Evolutionary conservation across 1,140 invertebrate species (phyloP).

Genomic region (Zelostemma sp.): DNA sequence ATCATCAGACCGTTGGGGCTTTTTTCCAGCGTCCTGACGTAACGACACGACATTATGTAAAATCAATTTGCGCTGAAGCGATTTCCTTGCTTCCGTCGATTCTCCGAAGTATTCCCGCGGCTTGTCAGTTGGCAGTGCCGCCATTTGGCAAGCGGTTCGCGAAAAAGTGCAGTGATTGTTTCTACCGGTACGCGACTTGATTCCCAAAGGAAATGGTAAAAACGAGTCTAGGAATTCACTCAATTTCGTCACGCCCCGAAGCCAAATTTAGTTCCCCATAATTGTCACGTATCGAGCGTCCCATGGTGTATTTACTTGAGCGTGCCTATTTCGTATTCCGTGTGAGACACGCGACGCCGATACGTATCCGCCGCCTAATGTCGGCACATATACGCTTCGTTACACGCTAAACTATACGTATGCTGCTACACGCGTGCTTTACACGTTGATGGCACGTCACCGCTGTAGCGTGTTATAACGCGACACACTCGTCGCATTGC

Average conservation of each 20-base stretch:
- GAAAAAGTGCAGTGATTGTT: conserved; percentile 19
- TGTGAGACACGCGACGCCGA: conserved; percentile 25
- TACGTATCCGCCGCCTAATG: conserved; percentile 30
- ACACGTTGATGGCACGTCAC: conserved; percentile 18
- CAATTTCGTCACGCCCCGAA: conserved; percentile 8
- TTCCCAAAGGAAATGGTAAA: conserved; percentile 6
- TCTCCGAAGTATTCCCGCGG: conserved; percentile 15
- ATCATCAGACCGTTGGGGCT: too few species aligned
- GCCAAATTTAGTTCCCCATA: conserved; percentile 30
- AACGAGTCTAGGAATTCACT: conserved; percentile 11
- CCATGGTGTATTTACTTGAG: conserved; percentile 28
- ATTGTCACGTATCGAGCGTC: conserved; percentile 40
- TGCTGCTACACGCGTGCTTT: conserved; percentile 27
- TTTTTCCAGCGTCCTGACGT: conserved; percentile 15
- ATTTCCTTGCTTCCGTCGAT: conserved; percentile 21
- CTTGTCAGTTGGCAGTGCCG: conserved; percentile 27
- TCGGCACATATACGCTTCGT: conserved; percentile 38
- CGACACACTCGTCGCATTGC: conserved; percentile 10
- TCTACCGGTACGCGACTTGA: conserved; percentile 2
- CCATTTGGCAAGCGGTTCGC: conserved; percentile 26
- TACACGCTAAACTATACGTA: conserved; percentile 26
- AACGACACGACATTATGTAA: conserved; percentile 28
- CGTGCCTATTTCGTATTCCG: conserved; percentile 34
- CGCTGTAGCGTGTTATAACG: conserved; percentile 8
- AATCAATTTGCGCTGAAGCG: conserved; percentile 29